These are phyloP conservation scores for Anolis sagrei DNA, from an alignment of 2,113 vertebrate species.

Conservation along the genomic window DNA sequence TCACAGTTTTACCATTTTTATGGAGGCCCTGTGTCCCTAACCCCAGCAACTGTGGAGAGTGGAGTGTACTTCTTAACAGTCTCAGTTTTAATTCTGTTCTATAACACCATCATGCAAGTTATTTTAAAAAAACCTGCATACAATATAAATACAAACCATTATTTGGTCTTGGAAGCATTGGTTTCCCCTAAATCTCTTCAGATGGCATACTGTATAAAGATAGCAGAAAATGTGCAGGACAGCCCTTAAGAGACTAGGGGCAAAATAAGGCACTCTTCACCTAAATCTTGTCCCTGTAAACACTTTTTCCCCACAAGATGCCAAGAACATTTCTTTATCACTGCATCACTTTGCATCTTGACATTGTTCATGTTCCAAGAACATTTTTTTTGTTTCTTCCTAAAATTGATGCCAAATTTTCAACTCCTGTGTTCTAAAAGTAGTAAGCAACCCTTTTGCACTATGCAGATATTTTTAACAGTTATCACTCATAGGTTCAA, in stretches of 20 bases:
- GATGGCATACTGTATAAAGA: not conserved
- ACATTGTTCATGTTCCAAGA: slow-evolving; percentile 54
- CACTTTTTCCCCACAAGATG: slow-evolving; percentile 11
- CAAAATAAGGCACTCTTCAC: not conserved
- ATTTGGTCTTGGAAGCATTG: not conserved
- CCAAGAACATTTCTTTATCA: slow-evolving; percentile 71
- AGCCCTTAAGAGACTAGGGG: slow-evolving; percentile 25
- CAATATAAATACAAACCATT: not conserved
- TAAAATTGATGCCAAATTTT: slow-evolving; percentile 28
- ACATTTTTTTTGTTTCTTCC: slow-evolving; percentile 45
- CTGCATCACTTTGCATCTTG: slow-evolving; percentile 56
- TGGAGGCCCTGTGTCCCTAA: too few species aligned
- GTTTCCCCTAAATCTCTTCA: slow-evolving; percentile 40
- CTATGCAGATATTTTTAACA: not conserved
- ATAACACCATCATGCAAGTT: slow-evolving; percentile 14
- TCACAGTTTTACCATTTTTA: too few species aligned
- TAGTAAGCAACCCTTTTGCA: not conserved
- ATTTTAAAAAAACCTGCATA: not conserved
- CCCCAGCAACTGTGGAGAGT: too few species aligned
- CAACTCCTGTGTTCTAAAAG: slow-evolving; percentile 18
- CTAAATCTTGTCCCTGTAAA: slow-evolving; percentile 48
- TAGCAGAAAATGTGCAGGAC: not conserved
- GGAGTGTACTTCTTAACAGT: not conserved
- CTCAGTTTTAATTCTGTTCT: not conserved
- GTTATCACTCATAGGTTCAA: not conserved